These are phyloP conservation scores for Fragum fragum DNA, from an alignment of 2,888 invertebrate genomes.

Conservation along the genomic window DNA sequence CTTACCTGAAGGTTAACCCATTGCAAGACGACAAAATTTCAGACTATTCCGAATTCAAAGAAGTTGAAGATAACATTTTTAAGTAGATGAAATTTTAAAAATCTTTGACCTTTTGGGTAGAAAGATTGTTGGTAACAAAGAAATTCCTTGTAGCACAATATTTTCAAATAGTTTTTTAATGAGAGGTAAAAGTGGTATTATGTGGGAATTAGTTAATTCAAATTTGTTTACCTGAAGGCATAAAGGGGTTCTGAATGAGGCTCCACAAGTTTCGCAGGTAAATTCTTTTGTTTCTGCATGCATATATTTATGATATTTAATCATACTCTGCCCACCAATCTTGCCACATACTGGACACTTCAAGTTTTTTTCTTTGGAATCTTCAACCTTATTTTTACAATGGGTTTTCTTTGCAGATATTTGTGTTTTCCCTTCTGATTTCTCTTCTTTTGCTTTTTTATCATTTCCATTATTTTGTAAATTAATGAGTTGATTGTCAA, in stretches of 20 bases:
- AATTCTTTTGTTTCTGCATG: conserved; percentile 43
- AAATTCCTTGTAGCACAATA: too few species aligned
- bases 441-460: not conserved
- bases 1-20: too few species aligned
- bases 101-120: too few species aligned
- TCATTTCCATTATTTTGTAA: not conserved
- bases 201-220: too few species aligned
- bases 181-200: too few species aligned
- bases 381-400: not conserved
- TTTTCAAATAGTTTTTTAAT: too few species aligned
- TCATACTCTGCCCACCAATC: conserved; percentile 40
- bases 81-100: too few species aligned
- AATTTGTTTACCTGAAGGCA: conserved; percentile 45
- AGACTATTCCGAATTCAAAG: too few species aligned
- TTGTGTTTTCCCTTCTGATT: not conserved
- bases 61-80: too few species aligned
- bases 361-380: not conserved
- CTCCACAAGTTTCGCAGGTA: conserved; percentile 59
- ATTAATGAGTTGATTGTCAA: not conserved
- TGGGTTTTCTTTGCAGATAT: not conserved
- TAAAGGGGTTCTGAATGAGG: conserved; percentile 41
- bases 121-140: too few species aligned
- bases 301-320: conserved; percentile 51
- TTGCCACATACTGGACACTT: conserved; percentile 52
- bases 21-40: too few species aligned